Conservation (phyloP, 2,888 invertebrate genomes). For the Acronicta psi region DNA sequence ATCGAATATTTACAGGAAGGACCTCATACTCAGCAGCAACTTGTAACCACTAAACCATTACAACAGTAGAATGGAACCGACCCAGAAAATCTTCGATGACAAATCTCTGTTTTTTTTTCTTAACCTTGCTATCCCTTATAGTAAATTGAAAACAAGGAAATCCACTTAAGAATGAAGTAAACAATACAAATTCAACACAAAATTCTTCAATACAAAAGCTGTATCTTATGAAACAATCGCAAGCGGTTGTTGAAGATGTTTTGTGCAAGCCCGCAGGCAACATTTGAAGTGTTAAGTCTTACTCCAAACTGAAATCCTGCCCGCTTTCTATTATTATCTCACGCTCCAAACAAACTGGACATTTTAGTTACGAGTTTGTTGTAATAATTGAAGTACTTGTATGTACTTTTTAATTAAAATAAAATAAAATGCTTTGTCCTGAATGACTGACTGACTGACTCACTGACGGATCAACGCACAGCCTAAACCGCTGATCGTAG, state of each 20-base stretch:
- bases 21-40: too few species aligned
- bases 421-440: too few species aligned
- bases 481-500: too few species aligned
- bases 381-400: too few species aligned
- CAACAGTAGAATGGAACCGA: too few species aligned
- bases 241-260: conserved; percentile 42
- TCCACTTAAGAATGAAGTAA: conserved; percentile 2
- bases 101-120: too few species aligned
- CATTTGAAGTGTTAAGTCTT: conserved; percentile 58
- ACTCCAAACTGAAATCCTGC: conserved; percentile 37
- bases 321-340: conserved; percentile 8
- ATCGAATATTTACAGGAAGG: too few species aligned
- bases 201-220: conserved; percentile 15
- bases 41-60: too few species aligned
- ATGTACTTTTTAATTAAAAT: too few species aligned
- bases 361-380: neutral
- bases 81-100: neutral
- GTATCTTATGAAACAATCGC: conserved; percentile 34
- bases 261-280: conserved; percentile 40
- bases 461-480: too few species aligned
- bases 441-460: too few species aligned
- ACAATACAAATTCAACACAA: conserved; percentile 10
- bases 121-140: too few species aligned
- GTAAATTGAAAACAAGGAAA: neutral
- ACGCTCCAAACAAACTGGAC: conserved; percentile 1